Base-by-base conservation (phyloP, 2,888 invertebrate genomes). In the Chymomyza fuscimana region DNA sequence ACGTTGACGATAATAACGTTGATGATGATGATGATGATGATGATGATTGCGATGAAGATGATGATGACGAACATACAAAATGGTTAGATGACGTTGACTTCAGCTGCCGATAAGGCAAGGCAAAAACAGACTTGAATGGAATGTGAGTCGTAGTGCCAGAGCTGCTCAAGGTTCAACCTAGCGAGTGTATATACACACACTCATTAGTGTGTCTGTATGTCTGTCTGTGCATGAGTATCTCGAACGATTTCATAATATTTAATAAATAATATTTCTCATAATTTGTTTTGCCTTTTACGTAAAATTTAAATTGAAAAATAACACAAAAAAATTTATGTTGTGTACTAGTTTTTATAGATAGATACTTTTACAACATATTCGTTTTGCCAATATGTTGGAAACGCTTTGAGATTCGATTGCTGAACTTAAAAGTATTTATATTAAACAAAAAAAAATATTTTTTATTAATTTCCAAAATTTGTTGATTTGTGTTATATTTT, bases 201-300 rank as follows among this genome's bases (percentile, higher is more conserved):
- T 46, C 12, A 46, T 50, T 29, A 56, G n/a, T 69, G 32, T 46
- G 15, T 16, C 6, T 60, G 16, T n/a, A 32, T 52, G 60, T 36
- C 5, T 22, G n/a, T 63, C 46, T 70, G 69, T 72, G 72, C 81
- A 87, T 70, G 69, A 71, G 72, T 84, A 82, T 75, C 15, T 19
- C 25, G 81, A 85, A 73, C 77, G 89, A 85, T 83, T 88, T 84
- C 89, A 86, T 84, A 87, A 86, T 80, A 86, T 82, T 86, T 89
- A 89, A 86, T 89, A 87, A 89, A 88, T 88, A 88, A 88, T 89
- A 46, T 46, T 46, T 12, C 81, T 89, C 87, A 82, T 89, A 88
- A 88, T 89, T 46, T 88, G 87, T 80, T 89, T 88, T 77, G 82
- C 79, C 79, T 71, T 32, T 84, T 79, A 76, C 86, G 85, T 79